phyloP scores from a whole-genome alignment of 2,888 invertebrate genomes.

The Drosophila subsilvestris region DNA sequence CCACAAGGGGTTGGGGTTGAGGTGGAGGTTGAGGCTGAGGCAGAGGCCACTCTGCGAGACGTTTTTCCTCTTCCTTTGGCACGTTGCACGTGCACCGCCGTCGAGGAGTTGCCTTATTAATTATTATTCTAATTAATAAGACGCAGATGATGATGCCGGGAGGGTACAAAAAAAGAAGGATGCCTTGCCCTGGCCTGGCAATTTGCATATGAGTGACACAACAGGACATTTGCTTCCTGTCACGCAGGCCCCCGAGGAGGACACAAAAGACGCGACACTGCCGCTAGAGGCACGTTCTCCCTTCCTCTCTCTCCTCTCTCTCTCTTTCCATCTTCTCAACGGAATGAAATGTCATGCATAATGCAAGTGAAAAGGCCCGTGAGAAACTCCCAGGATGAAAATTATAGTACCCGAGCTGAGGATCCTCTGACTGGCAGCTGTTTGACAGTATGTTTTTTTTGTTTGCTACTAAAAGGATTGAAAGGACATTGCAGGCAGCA shows the following conservation, averaged over 20 bases:
- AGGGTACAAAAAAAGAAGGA: conserved; percentile 23
- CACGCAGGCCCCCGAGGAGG: conserved; percentile 55
- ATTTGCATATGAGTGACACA: conserved; percentile 81
- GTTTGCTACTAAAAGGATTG: background rate
- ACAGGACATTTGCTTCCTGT: conserved; percentile 78
- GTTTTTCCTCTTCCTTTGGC: conserved; percentile 11
- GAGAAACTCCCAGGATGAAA: conserved; percentile 61
- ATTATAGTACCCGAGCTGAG: conserved; percentile 31
- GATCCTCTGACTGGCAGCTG: conserved; percentile 17
- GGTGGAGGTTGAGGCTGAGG: conserved; percentile 42
- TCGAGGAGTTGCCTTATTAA: conserved; percentile 76
- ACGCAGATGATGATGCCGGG: conserved; percentile 44
- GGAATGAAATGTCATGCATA: conserved; percentile 63
- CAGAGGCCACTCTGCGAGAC: background rate
- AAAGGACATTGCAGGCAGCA: background rate
- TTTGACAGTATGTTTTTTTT: background rate
- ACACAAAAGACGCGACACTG: conserved; percentile 44
- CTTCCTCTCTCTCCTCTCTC: conserved; percentile 19
- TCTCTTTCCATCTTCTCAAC: conserved; percentile 1
- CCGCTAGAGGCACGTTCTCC: conserved; percentile 59
- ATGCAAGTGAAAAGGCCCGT: conserved; percentile 70
- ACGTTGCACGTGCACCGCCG: conserved; percentile 59
- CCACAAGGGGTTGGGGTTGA: conserved; percentile 54
- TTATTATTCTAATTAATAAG: conserved; percentile 80
- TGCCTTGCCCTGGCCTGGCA: conserved; percentile 53